Evolutionary conservation across 2,797 vertebrate genomes (phyloP).

Genomic region (Centropyge bicolor): DNA sequence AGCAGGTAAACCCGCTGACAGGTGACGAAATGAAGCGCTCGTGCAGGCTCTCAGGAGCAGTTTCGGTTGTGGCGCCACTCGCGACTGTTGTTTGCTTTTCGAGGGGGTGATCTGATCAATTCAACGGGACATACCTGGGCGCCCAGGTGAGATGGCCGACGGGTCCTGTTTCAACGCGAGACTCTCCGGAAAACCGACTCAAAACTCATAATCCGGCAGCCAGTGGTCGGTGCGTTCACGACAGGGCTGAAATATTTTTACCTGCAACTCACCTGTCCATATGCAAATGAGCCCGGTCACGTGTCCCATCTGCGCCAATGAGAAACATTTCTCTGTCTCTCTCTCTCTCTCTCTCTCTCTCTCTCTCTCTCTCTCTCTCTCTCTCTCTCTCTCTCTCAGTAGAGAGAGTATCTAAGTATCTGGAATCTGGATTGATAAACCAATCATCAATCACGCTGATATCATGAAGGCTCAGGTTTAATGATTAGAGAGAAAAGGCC

Average conservation of each 20-base stretch:
- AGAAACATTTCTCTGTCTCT: constrained; percentile 6
- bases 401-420: too few relatives aligned
- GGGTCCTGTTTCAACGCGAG: constrained; percentile 8
- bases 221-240: background rate
- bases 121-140: constrained; percentile 32
- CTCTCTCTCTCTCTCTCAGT: background rate
- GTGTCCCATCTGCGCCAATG: constrained; percentile 63
- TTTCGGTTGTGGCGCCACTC: background rate
- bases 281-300: constrained; percentile 60
- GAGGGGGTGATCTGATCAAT: background rate
- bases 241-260: background rate
- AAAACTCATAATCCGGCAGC: background rate
- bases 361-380: background rate
- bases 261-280: constrained; percentile 46
- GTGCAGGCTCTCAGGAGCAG: background rate
- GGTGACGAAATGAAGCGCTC: background rate
- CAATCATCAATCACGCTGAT: constrained; percentile 1
- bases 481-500: constrained; percentile 59
- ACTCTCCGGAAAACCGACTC: background rate
- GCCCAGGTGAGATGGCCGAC: constrained; percentile 18
- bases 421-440: background rate
- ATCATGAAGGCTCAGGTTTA: constrained; percentile 34
- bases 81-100: too few relatives aligned
- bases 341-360: background rate
- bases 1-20: constrained; percentile 15